Evolutionary conservation across 1,140 invertebrate species (phyloP).

Genomic region (Galleria mellonella): DNA sequence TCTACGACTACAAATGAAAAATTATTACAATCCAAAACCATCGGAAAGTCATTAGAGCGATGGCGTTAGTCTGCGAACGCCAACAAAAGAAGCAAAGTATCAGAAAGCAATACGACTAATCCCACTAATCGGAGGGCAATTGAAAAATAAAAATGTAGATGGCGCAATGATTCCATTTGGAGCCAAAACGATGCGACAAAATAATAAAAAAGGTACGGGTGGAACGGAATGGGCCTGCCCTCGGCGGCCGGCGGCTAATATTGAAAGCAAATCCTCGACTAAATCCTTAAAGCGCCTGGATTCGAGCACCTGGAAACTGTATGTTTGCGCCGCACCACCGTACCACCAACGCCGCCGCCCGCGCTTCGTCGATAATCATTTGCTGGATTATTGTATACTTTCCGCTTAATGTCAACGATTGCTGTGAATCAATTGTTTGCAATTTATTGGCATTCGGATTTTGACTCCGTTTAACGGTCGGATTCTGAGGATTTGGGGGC

Average conservation of each 20-base stretch:
- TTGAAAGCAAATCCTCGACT: slow-evolving; percentile 75
- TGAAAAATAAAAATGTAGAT: slow-evolving; percentile 77
- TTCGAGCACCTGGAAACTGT: slow-evolving; percentile 71
- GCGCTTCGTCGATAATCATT: slow-evolving; percentile 55
- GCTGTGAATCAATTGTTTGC: slow-evolving; percentile 58
- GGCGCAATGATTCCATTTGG: slow-evolving; percentile 72
- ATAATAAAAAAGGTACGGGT: slow-evolving; percentile 72
- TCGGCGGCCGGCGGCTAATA: slow-evolving; percentile 70
- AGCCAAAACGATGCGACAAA: slow-evolving; percentile 73
- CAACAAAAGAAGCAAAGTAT: slow-evolving; percentile 68
- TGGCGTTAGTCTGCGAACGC: slow-evolving; percentile 61
- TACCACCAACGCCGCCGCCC: not conserved
- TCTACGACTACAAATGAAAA: too few species aligned
- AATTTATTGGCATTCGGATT: slow-evolving; percentile 50
- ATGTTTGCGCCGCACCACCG: slow-evolving; percentile 37
- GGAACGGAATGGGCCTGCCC: slow-evolving; percentile 61
- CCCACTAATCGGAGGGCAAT: slow-evolving; percentile 74
- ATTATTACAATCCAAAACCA: slow-evolving; percentile 2
- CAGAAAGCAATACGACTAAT: slow-evolving; percentile 71
- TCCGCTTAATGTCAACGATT: slow-evolving; percentile 56
- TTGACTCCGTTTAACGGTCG: slow-evolving; percentile 34
- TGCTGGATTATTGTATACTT: slow-evolving; percentile 69
- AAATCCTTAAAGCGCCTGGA: slow-evolving; percentile 75
- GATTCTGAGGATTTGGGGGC: slow-evolving; percentile 34
- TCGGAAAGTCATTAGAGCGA: slow-evolving; percentile 32